phyloP scores from a whole-genome alignment of 2,888 invertebrate genomes.

The Stenotaenia linearis region DNA sequence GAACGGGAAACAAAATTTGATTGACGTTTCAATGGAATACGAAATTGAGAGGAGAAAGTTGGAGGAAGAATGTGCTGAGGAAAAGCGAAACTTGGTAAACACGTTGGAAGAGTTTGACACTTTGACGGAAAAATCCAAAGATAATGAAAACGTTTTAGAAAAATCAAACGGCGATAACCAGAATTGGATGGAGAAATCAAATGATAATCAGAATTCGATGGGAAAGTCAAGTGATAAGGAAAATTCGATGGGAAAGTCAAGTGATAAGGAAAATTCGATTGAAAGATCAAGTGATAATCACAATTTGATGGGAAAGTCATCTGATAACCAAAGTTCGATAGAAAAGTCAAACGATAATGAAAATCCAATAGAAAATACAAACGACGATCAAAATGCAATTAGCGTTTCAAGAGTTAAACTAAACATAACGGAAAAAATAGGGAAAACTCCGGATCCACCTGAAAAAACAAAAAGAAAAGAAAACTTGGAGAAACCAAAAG shows the following conservation, averaged over 20 bases:
- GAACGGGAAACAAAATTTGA: not conserved
- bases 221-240: too few relatives aligned
- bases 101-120: not conserved
- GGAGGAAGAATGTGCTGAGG: not conserved
- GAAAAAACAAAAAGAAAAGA: not conserved
- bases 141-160: not conserved
- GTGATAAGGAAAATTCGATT: not conserved
- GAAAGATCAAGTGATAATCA: not conserved
- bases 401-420: not conserved
- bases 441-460: not conserved
- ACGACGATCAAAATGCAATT: not conserved
- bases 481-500: not conserved
- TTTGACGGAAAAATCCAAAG: not conserved
- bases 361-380: not conserved
- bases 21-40: not conserved
- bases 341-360: not conserved
- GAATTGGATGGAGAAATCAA: not conserved
- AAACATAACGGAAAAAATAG: not conserved
- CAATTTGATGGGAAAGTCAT: not conserved
- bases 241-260: too few relatives aligned
- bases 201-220: not conserved
- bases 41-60: too few relatives aligned
- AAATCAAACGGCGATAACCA: not conserved
- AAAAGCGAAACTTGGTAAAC: not conserved
- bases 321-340: too few relatives aligned